Percentiles rank a stretch among this genome's conserved stretches.
phyloP scores from a whole-genome alignment of 2,888 invertebrate genomes.

The Chymomyza fuscimana region DNA sequence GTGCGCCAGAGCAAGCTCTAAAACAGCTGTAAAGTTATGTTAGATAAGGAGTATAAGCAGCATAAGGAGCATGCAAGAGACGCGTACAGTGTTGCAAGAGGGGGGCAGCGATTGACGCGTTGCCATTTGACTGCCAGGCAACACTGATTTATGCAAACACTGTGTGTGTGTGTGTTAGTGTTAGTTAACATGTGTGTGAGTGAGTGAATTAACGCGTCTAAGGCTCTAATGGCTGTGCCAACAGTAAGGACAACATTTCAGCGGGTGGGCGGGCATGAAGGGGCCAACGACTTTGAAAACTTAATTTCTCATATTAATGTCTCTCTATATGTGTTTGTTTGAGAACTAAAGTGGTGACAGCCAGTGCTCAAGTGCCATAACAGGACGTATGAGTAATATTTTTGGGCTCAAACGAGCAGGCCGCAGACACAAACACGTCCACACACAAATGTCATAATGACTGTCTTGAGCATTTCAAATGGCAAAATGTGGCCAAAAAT shows the following conservation, averaged over 20 bases:
- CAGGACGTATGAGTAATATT: not conserved
- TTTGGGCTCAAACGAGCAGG: not conserved
- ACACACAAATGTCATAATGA: not conserved
- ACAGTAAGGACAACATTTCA: conserved; percentile 2
- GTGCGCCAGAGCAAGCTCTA: not conserved
- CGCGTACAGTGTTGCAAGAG: not conserved
- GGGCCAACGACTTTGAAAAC: conserved; percentile 25
- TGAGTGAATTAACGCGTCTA: conserved; percentile 65
- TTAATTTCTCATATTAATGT: conserved; percentile 31
- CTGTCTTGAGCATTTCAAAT: not conserved
- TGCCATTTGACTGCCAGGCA: not conserved
- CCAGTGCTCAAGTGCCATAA: not conserved
- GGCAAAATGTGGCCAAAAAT: not conserved
- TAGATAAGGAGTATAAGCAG: conserved; percentile 3
- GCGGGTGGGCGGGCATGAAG: conserved; percentile 7
- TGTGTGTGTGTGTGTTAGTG: conserved; percentile 35
- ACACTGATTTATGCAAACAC: conserved; percentile 65
- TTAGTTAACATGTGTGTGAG: conserved; percentile 27
- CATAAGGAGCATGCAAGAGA: too few species aligned
- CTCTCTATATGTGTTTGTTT: not conserved
- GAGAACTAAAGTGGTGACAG: not conserved
- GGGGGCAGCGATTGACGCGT: too few species aligned
- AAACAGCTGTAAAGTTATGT: conserved; percentile 11
- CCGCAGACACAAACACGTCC: not conserved
- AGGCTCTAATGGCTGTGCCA: conserved; percentile 59